A percentile compares a stretch with the other conserved stretches of the same genome.
These are phyloP conservation scores for Lytechinus variegatus DNA, from an alignment of 35 echinoderm and acorn worm genomes.

Conservation along the genomic window DNA sequence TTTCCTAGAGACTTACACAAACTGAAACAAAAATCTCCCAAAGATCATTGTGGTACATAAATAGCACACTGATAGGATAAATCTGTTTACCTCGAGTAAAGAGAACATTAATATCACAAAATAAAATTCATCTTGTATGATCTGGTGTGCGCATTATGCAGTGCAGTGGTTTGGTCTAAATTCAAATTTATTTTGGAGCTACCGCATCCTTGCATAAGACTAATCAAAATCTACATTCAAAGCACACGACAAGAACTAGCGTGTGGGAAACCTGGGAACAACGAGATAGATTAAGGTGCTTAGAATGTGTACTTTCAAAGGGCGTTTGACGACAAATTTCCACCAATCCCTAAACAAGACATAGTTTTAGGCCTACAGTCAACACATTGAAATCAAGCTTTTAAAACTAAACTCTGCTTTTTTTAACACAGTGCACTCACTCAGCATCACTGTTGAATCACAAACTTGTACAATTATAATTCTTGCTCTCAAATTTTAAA, in stretches of 20 bases:
- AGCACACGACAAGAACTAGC: neutral
- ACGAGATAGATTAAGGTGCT: neutral
- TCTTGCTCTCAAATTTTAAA: conserved; percentile 7
- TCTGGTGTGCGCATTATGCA: neutral
- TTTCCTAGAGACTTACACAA: too few relatives aligned
- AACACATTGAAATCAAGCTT: neutral
- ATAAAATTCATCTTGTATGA: neutral
- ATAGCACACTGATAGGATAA: neutral
- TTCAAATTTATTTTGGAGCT: neutral
- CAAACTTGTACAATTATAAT: neutral
- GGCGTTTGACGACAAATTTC: neutral
- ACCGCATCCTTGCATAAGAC: neutral
- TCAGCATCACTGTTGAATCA: neutral
- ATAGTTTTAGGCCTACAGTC: neutral
- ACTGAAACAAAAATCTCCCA: neutral
- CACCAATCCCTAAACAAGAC: neutral
- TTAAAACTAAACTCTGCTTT: neutral
- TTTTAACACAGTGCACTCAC: conserved; percentile 15
- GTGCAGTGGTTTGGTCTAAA: neutral
- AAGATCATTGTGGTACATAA: neutral
- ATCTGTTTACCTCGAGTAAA: neutral
- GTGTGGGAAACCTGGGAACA: neutral
- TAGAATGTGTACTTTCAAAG: neutral
- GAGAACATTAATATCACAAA: neutral
- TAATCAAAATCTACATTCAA: neutral